Evolutionary conservation across 2,797 vertebrate genomes (phyloP).

Genomic region (Scyliorhinus canicula): DNA sequence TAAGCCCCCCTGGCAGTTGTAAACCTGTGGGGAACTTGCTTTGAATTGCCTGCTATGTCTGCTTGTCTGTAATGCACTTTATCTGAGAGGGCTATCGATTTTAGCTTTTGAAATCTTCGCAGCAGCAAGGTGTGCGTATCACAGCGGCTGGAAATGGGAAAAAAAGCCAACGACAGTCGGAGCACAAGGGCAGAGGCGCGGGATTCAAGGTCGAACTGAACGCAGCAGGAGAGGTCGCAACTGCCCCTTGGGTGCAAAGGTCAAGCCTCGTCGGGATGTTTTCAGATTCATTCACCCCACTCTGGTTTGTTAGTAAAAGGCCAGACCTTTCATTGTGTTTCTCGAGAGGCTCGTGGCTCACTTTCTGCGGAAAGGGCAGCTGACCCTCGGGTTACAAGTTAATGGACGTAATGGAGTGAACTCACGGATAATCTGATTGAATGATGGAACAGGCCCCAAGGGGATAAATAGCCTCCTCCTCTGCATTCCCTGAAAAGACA

Average conservation of each 20-base stretch:
- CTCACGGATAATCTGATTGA: too few relatives aligned
- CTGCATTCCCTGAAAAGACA: neutral
- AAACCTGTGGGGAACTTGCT: neutral
- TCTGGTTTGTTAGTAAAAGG: neutral
- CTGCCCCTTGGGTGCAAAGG: too few relatives aligned
- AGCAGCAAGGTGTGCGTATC: neutral
- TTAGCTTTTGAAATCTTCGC: neutral
- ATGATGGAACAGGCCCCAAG: neutral
- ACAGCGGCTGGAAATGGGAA: too few relatives aligned
- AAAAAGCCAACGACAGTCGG: neutral
- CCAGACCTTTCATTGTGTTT: neutral
- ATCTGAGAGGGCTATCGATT: slow-evolving; percentile 21
- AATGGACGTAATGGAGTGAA: too few relatives aligned
- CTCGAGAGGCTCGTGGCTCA: neutral
- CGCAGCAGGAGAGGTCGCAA: neutral
- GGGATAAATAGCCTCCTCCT: too few relatives aligned
- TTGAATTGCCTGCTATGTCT: neutral
- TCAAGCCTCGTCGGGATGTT: neutral
- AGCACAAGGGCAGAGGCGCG: neutral
- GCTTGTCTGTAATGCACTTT: neutral
- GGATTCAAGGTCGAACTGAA: neutral
- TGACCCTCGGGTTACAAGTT: too few relatives aligned
- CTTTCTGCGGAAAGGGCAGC: neutral
- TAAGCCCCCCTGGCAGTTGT: neutral
- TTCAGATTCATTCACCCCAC: neutral